Percentiles rank a stretch among this genome's conserved stretches.
Conservation (phyloP, 2,797 vertebrate genomes). For the Graptemys geographica region DNA sequence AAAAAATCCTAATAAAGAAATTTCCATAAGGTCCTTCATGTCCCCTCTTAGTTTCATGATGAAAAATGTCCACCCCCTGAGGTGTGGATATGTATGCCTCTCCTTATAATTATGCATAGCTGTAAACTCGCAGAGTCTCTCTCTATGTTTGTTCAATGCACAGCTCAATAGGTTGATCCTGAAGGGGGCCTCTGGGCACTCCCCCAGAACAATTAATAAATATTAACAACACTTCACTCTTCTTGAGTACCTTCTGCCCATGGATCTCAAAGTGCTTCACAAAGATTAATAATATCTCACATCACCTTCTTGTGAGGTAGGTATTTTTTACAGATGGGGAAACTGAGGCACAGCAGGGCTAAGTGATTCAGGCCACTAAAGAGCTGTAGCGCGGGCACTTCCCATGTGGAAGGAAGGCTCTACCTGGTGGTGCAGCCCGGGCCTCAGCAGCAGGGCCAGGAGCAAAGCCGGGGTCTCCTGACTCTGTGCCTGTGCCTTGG, state of each 20-base stretch:
- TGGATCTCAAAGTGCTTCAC: not conserved
- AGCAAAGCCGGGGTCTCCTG: too few species aligned
- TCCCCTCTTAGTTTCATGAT: fast-evolving
- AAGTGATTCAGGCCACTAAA: not conserved
- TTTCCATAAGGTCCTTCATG: fast-evolving
- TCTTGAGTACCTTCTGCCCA: not conserved
- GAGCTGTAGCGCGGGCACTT: not conserved
- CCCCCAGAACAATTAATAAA: not conserved
- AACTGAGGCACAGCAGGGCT: not conserved
- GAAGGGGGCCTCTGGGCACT: not conserved
- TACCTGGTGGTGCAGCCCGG: too few species aligned
- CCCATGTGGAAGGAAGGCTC: too few species aligned
- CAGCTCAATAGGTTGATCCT: not conserved
- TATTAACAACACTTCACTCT: not conserved
- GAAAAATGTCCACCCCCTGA: fast-evolving
- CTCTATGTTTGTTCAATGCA: not conserved
- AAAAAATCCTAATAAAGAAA: fast-evolving
- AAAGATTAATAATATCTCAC: not conserved
- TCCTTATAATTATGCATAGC: not conserved
- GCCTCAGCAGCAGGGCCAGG: not conserved
- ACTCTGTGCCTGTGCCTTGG: too few species aligned
- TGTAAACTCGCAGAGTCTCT: not conserved
- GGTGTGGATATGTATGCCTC: not conserved
- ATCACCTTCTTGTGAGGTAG: not conserved
- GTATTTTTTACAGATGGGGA: not conserved